Conservation (phyloP, 64 coral and sea anemone species). For the Stichodactyla helianthus region DNA sequence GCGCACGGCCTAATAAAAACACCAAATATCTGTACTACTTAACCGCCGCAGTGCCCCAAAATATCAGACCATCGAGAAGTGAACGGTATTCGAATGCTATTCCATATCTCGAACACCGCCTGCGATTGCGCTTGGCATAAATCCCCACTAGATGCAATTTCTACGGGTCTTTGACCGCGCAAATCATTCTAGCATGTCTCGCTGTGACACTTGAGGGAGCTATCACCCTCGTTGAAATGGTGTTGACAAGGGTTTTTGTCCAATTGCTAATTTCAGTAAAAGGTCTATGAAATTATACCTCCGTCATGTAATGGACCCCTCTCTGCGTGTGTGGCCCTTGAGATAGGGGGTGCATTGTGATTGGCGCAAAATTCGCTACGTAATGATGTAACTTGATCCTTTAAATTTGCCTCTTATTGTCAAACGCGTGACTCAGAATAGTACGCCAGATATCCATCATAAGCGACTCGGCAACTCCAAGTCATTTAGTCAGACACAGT, state of each 20-base stretch:
- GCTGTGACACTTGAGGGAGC: conserved; percentile 43
- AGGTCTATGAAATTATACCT: conserved; percentile 63
- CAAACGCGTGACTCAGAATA: conserved; percentile 80
- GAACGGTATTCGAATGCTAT: not conserved
- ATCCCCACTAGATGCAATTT: conserved; percentile 64
- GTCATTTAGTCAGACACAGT: conserved; percentile 44
- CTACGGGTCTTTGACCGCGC: conserved; percentile 59
- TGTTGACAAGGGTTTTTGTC: conserved; percentile 93
- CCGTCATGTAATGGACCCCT: conserved; percentile 45
- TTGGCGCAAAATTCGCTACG: conserved; percentile 57
- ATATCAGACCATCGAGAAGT: not conserved
- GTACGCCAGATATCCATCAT: conserved; percentile 51
- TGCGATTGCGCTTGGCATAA: conserved; percentile 65
- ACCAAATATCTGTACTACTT: not conserved
- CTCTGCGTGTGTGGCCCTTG: conserved; percentile 75
- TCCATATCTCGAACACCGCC: conserved; percentile 19
- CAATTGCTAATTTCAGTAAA: conserved; percentile 61
- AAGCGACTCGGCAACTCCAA: conserved; percentile 48
- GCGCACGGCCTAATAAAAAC: not conserved
- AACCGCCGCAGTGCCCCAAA: not conserved
- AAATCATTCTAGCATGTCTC: conserved; percentile 54
- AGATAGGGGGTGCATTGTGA: conserved; percentile 49
- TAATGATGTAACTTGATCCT: conserved; percentile 54
- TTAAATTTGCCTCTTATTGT: conserved; percentile 56
- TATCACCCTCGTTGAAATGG: conserved; percentile 81